A percentile compares a stretch with the other conserved stretches of the same genome.
phyloP scores from a whole-genome alignment of 2,797 vertebrate genomes.

The Spatula clypeata region DNA sequence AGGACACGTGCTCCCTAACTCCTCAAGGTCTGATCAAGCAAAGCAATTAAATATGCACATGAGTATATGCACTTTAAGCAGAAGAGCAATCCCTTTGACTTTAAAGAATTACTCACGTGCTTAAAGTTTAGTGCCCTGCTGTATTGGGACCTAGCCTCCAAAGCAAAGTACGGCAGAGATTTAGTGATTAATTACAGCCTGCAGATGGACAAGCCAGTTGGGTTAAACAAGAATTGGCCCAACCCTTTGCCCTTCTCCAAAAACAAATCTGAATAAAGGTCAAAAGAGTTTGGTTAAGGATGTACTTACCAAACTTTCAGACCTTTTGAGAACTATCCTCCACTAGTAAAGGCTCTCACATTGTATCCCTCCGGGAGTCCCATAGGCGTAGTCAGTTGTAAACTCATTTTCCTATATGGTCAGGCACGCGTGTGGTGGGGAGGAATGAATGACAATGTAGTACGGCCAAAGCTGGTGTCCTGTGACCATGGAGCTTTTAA shows the following conservation, averaged over 20 bases:
- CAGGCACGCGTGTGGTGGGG: slow-evolving; percentile 44
- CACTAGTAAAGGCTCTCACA: slow-evolving; percentile 20
- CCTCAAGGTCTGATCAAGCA: background rate
- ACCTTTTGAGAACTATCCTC: slow-evolving; percentile 59
- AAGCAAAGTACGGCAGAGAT: slow-evolving; percentile 55
- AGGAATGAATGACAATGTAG: slow-evolving; percentile 72
- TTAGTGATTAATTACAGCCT: slow-evolving; percentile 66
- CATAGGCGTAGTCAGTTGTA: slow-evolving; percentile 8
- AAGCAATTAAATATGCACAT: slow-evolving; percentile 2
- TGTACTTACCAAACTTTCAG: slow-evolving; percentile 68
- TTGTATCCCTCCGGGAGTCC: slow-evolving; percentile 36
- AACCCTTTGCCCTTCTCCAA: slow-evolving; percentile 72
- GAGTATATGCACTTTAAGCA: slow-evolving; percentile 22
- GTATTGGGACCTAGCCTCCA: slow-evolving; percentile 14
- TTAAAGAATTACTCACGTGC: slow-evolving; percentile 51
- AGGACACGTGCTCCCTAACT: background rate
- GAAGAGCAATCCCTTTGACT: slow-evolving; percentile 59
- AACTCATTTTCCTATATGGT: slow-evolving; percentile 56
- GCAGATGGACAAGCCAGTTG: slow-evolving; percentile 62
- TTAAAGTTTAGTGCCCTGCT: slow-evolving; percentile 40
- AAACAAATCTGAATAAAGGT: slow-evolving; percentile 72
- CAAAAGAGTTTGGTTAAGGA: slow-evolving; percentile 75
- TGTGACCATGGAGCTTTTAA: slow-evolving; percentile 74
- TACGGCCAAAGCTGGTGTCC: slow-evolving; percentile 53
- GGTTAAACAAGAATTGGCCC: slow-evolving; percentile 61